Evolutionary conservation across 2,888 invertebrate species (phyloP).

Genomic region (Globia sparganii): DNA sequence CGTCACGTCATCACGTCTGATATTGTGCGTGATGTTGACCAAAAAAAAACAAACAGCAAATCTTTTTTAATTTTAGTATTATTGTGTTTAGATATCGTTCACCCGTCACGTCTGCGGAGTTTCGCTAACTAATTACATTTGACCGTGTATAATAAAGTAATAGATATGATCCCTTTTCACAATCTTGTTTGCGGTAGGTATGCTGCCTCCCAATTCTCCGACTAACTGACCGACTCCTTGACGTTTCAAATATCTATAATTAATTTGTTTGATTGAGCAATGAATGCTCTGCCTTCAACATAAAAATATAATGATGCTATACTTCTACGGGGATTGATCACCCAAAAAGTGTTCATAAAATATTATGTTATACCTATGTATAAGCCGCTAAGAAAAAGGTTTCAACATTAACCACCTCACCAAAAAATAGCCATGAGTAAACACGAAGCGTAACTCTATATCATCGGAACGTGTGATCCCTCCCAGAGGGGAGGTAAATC

Average conservation of each 20-base stretch:
- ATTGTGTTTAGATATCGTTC: too few relatives aligned
- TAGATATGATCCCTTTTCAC: background rate
- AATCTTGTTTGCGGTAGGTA: background rate
- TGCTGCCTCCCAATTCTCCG: background rate
- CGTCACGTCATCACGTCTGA: background rate
- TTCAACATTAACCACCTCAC: background rate
- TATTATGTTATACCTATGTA: background rate
- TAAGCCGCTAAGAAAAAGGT: background rate
- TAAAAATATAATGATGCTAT: background rate
- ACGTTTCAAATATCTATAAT: background rate
- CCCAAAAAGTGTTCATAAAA: background rate
- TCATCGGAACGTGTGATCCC: slow-evolving; percentile 59
- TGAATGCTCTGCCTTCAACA: background rate
- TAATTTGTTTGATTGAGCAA: background rate
- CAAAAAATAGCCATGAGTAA: slow-evolving; percentile 41
- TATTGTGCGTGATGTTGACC: background rate
- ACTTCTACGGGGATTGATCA: background rate
- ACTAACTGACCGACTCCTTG: background rate
- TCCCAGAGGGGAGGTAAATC: slow-evolving; percentile 58
- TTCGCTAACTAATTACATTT: too few relatives aligned
- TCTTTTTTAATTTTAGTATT: too few relatives aligned
- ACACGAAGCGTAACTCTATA: slow-evolving; percentile 43
- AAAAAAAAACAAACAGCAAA: too few relatives aligned
- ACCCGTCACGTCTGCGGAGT: too few relatives aligned
- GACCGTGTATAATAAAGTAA: background rate